These are phyloP conservation scores for Ctenopoma kingsleyae DNA, from an alignment of 2,797 vertebrate genomes.

Conservation along the genomic window DNA sequence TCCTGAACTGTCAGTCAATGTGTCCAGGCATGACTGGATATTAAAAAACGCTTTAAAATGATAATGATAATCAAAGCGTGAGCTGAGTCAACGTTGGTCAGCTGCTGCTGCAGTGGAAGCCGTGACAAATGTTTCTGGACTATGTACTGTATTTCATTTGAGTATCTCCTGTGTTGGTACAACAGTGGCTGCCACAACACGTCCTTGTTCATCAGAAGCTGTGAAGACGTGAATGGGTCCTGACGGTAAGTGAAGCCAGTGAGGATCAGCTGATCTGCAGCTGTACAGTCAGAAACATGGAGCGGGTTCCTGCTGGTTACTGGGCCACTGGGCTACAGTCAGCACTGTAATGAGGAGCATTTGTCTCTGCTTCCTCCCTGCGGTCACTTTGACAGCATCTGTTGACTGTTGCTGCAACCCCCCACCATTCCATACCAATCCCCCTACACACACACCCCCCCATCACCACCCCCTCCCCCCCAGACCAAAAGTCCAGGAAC, in stretches of 20 bases:
- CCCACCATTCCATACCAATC: constrained; percentile 12
- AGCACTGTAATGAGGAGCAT: constrained; percentile 74
- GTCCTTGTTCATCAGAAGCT: constrained; percentile 37
- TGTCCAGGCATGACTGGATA: constrained; percentile 14
- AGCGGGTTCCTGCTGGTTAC: constrained; percentile 69
- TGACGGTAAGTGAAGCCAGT: constrained; percentile 60
- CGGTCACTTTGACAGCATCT: constrained; percentile 77
- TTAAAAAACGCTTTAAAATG: constrained; percentile 8
- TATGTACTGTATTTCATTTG: constrained; percentile 8
- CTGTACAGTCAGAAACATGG: constrained; percentile 53
- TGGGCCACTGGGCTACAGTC: constrained; percentile 70
- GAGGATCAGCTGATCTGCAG: constrained; percentile 74
- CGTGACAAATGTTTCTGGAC: constrained; percentile 9
- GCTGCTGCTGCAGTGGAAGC: constrained; percentile 20
- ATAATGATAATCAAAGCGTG: constrained; percentile 9
- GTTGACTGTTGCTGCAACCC: constrained; percentile 63
- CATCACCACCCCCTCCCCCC: constrained; percentile 8
- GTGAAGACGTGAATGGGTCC: constrained; percentile 44
- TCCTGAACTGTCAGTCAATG: constrained; percentile 34
- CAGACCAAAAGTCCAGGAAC: constrained; percentile 69
- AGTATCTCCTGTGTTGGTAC: constrained; percentile 39
- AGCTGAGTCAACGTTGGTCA: constrained; percentile 30
- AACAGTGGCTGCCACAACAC: constrained; percentile 42
- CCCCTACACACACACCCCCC: constrained; percentile 5
- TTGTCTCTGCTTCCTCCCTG: constrained; percentile 79